Conservation (phyloP, 2,888 invertebrate genomes). For the Malthinus flaveolus region DNA sequence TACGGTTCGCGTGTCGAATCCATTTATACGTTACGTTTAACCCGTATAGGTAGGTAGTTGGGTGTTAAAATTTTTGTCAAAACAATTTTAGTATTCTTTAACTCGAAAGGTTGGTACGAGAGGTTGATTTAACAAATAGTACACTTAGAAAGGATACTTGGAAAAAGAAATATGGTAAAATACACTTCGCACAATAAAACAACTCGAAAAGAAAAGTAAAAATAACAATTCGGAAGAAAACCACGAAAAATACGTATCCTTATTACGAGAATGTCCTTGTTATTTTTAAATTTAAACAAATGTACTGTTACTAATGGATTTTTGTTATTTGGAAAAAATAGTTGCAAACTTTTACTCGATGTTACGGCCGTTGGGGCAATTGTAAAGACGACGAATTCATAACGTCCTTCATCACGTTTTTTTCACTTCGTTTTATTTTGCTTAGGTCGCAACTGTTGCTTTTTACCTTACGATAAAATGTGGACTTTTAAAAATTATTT, state of each 20-base stretch:
- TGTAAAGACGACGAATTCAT: too few species aligned
- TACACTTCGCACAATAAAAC: conserved; percentile 12
- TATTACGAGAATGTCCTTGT: conserved; percentile 3
- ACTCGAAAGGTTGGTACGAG: background rate
- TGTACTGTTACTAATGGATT: background rate
- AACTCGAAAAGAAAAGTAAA: conserved; percentile 9
- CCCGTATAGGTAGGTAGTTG: too few species aligned
- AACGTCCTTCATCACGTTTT: too few species aligned
- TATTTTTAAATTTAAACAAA: conserved; percentile 2
- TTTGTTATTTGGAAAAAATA: too few species aligned
- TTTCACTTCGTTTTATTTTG: too few species aligned
- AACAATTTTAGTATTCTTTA: conserved; percentile 3
- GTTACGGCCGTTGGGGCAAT: too few species aligned
- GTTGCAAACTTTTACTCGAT: too few species aligned
- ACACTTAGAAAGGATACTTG: background rate
- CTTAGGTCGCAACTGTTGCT: too few species aligned
- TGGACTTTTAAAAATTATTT: too few species aligned
- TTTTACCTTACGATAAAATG: too few species aligned
- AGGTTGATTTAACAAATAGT: conserved; percentile 5
- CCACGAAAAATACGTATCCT: conserved; percentile 1
- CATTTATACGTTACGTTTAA: too few species aligned
- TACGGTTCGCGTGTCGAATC: too few species aligned
- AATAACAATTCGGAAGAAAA: conserved; percentile 10
- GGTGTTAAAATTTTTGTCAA: conserved; percentile 1
- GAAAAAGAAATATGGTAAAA: conserved; percentile 16